These are phyloP conservation scores for Mayetiola destructor DNA, from an alignment of 2,888 invertebrate species.

Conservation along the genomic window DNA sequence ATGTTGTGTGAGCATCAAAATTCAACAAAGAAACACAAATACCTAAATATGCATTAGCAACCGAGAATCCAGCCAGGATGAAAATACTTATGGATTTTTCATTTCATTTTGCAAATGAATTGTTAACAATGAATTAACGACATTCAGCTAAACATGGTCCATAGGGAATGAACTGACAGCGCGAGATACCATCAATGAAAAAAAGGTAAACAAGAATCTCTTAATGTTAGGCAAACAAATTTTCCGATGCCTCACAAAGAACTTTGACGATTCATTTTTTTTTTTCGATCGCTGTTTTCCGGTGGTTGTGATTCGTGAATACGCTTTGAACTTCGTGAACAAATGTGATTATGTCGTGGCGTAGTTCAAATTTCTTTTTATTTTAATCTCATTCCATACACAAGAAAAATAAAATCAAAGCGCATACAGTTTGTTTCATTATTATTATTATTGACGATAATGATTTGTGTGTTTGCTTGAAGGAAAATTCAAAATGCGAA, in stretches of 20 bases:
- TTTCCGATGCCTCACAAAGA: slow-evolving; percentile 2
- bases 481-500: too few relatives aligned
- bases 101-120: slow-evolving; percentile 8
- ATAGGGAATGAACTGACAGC: background rate
- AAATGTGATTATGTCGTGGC: slow-evolving; percentile 11
- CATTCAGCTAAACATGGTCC: background rate
- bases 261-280: slow-evolving; percentile 2
- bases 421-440: too few relatives aligned
- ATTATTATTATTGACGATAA: too few relatives aligned
- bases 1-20: background rate
- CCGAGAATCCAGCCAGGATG: background rate
- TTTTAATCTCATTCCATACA: too few relatives aligned
- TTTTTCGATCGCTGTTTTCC: background rate
- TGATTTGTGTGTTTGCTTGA: too few relatives aligned
- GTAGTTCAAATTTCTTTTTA: too few relatives aligned
- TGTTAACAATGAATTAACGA: slow-evolving; percentile 12
- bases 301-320: background rate
- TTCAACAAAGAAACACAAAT: background rate
- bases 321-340: background rate
- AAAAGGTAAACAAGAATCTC: slow-evolving; percentile 9
- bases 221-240: slow-evolving; percentile 7
- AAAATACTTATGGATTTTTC: background rate
- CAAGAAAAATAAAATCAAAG: too few relatives aligned
- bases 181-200: background rate
- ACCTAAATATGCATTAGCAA: slow-evolving; percentile 11